Evolutionary conservation across 2,113 vertebrate species (phyloP).

Genomic region (Falcunculus frontatus): DNA sequence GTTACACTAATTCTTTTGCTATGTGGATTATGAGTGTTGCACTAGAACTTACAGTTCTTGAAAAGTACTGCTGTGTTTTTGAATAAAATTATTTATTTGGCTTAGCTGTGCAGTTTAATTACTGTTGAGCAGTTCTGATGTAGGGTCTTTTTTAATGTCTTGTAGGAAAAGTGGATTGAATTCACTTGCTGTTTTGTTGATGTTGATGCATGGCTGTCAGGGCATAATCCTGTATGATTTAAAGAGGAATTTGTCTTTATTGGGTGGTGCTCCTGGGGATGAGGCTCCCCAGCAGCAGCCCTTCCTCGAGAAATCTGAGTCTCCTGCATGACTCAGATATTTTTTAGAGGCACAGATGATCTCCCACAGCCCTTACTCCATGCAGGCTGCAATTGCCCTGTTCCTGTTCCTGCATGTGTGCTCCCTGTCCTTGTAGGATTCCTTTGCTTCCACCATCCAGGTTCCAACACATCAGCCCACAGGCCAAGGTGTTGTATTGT

Average conservation of each 20-base stretch:
- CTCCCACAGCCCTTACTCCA: not conserved
- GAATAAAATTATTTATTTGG: not conserved
- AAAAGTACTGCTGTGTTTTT: not conserved
- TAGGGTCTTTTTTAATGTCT: not conserved
- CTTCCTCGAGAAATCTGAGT: not conserved
- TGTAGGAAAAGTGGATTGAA: not conserved
- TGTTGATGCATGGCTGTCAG: not conserved
- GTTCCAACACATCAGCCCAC: not conserved
- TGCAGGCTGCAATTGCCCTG: rapidly evolving
- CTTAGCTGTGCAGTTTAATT: not conserved
- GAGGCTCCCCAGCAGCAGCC: not conserved
- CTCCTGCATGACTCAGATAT: not conserved
- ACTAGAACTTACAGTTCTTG: not conserved
- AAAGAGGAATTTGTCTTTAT: not conserved
- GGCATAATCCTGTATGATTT: not conserved
- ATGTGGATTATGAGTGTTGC: not conserved
- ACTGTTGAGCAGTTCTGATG: not conserved
- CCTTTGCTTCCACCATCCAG: not conserved
- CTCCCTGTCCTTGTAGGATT: not conserved
- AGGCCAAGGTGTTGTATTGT: not conserved
- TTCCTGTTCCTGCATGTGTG: not conserved
- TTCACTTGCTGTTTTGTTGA: not conserved
- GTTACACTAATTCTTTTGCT: rapidly evolving
- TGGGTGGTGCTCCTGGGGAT: not conserved
- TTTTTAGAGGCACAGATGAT: not conserved